A percentile compares a stretch with the other conserved stretches of the same genome.
Conservation (phyloP, 2,888 invertebrate species). For the Leucophora obtusa region DNA sequence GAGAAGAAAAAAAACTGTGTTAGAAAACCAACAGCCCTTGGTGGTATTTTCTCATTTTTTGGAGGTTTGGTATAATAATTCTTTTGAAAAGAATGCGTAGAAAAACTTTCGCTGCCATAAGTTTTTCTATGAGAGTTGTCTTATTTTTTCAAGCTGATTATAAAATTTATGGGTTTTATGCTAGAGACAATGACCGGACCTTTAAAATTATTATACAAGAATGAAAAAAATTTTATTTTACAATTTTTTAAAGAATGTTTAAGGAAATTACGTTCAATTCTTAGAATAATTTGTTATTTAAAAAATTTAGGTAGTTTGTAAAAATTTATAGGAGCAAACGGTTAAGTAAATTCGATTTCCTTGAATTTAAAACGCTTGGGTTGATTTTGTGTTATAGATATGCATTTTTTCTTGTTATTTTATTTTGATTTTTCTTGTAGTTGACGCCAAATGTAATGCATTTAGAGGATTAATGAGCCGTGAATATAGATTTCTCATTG, state of each 20-base stretch:
- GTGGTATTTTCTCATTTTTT: constrained; percentile 25
- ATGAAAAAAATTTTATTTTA: background rate
- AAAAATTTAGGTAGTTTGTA: too few relatives aligned
- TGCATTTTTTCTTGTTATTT: too few relatives aligned
- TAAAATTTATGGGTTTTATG: constrained; percentile 60
- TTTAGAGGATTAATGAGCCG: too few relatives aligned
- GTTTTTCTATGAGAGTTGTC: constrained; percentile 41
- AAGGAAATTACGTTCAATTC: background rate
- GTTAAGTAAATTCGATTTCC: too few relatives aligned
- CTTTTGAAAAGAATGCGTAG: constrained; percentile 58
- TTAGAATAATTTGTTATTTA: too few relatives aligned
- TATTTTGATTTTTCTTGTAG: too few relatives aligned
- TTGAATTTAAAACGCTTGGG: too few relatives aligned
- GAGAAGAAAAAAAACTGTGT: constrained; percentile 32
- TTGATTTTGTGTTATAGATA: too few relatives aligned
- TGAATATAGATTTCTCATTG: too few relatives aligned
- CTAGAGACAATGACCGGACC: constrained; percentile 61
- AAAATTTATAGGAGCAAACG: too few relatives aligned
- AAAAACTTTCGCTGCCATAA: constrained; percentile 64
- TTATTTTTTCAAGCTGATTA: constrained; percentile 54
- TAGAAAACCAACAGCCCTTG: constrained; percentile 47
- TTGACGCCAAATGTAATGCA: too few relatives aligned
- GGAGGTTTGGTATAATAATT: constrained; percentile 60
- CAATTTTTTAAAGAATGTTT: background rate
- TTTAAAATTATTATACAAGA: constrained; percentile 38